These are phyloP conservation scores for Andricus curvator DNA, from an alignment of 2,888 invertebrate species.

Conservation along the genomic window DNA sequence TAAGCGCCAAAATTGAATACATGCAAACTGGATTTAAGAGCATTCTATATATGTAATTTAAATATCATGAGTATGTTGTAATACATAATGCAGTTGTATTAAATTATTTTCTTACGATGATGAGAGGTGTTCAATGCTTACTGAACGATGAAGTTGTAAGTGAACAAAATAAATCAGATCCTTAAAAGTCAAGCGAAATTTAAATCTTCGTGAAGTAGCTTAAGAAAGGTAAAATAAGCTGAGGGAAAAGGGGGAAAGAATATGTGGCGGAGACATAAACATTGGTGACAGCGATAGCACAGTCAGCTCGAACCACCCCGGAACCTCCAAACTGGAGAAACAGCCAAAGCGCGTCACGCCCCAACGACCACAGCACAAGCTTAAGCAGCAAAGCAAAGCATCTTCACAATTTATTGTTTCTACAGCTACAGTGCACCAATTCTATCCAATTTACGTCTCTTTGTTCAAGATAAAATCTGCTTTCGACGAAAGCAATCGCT, in stretches of 20 bases:
- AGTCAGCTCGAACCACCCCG: conserved; percentile 41
- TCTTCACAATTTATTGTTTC: conserved; percentile 37
- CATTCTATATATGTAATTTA: too few species aligned
- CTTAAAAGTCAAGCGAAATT: background rate
- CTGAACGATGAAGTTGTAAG: too few species aligned
- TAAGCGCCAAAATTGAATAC: too few species aligned
- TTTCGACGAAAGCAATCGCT: conserved; percentile 14
- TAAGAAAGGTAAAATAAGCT: background rate
- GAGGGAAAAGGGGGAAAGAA: background rate
- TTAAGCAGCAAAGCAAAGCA: conserved; percentile 33
- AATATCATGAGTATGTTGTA: too few species aligned
- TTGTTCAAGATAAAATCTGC: conserved; percentile 30
- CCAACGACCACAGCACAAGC: conserved; percentile 41
- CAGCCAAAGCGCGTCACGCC: conserved; percentile 46
- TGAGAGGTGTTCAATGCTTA: too few species aligned
- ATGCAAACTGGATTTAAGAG: too few species aligned
- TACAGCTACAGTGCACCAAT: conserved; percentile 25
- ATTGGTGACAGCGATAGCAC: conserved; percentile 37
- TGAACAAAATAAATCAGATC: background rate
- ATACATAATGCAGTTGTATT: too few species aligned
- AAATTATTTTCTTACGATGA: too few species aligned
- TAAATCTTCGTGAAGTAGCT: conserved; percentile 6
- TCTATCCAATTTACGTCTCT: conserved; percentile 33
- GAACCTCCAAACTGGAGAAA: conserved; percentile 45
- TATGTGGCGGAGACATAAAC: conserved; percentile 32